These are phyloP conservation scores for Vandiemenella viatica DNA, from an alignment of 2,888 invertebrate species.

Conservation along the genomic window DNA sequence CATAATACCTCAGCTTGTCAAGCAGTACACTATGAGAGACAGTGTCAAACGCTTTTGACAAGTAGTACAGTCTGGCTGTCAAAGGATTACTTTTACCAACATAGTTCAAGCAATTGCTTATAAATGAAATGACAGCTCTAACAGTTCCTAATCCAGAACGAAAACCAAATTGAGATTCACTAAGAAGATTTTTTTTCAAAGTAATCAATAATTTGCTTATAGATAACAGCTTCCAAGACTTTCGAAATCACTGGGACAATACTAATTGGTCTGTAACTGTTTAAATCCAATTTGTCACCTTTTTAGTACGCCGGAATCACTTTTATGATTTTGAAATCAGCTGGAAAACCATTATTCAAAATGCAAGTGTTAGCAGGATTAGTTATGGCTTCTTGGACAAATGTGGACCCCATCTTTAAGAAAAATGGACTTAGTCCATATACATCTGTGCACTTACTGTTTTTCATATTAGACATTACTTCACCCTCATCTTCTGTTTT, in stretches of 20 bases:
- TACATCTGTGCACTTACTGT: too few relatives aligned
- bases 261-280: not conserved
- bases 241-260: not conserved
- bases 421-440: too few relatives aligned
- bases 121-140: not conserved
- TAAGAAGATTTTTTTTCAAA: not conserved
- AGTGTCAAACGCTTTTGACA: not conserved
- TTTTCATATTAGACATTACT: too few relatives aligned
- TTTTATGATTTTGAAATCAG: not conserved
- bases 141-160: not conserved
- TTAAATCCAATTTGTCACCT: not conserved
- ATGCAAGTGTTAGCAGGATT: too few relatives aligned
- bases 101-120: not conserved
- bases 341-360: not conserved
- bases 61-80: not conserved
- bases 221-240: not conserved
- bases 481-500: too few relatives aligned
- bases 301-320: not conserved
- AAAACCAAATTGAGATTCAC: not conserved
- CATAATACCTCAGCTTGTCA: not conserved
- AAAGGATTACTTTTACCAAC: not conserved
- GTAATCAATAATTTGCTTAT: not conserved
- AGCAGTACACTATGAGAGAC: too few relatives aligned
- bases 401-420: too few relatives aligned
- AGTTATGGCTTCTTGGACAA: too few relatives aligned